Evolutionary conservation across 1,140 invertebrate genomes (phyloP), one percentile per base, ranked within the genome.

Genomic region (Leptinotarsa defecta): DNA sequence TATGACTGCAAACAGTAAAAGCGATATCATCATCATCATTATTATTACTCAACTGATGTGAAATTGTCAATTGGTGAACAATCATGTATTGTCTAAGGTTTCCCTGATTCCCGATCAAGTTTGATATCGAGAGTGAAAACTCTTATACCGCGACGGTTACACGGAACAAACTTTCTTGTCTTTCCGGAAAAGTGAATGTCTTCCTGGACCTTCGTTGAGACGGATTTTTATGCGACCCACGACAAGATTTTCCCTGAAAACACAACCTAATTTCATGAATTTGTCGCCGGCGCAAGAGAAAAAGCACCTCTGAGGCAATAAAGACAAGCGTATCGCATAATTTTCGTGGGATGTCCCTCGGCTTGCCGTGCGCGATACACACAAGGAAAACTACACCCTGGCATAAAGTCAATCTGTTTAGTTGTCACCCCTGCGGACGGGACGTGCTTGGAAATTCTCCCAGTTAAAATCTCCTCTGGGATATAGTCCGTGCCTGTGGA

Each of bases 321-420:
- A 73, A 73, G 64, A 43, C 72, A 43, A 68, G 34, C 19, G 72
- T 73, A 65, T 73, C 72, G 34, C 63, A 64, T 65, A 73, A 73
- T 73, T 73, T 48, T 57, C 52, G 61, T 13, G 70, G 13, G 22
- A 63, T 63, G n/a, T 20, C 48, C 19, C 22, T 48, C 70, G 27
- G 8, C 27, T 15, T 19, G 2, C 49, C 52, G 2, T 62, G 52
- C 24, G 43, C 48, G 19, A 20, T 49, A 71, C n/a, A 73, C 52
- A 57, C 52, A 20, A 27, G 17, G n/a, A 48, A 64, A 52, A 73
- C 62, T 65, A 48, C 19, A 68, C 62, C 19, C 11, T 48, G 63
- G 43, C 63, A 73, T 73, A 73, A 73, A 73, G 72, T 73, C 72
- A 73, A 73, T 73, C 72, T 65, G 72, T 73, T 73, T 73, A 65